phyloP scores from a whole-genome alignment of 1,140 invertebrate genomes.

The Philopotamus ludificatus region DNA sequence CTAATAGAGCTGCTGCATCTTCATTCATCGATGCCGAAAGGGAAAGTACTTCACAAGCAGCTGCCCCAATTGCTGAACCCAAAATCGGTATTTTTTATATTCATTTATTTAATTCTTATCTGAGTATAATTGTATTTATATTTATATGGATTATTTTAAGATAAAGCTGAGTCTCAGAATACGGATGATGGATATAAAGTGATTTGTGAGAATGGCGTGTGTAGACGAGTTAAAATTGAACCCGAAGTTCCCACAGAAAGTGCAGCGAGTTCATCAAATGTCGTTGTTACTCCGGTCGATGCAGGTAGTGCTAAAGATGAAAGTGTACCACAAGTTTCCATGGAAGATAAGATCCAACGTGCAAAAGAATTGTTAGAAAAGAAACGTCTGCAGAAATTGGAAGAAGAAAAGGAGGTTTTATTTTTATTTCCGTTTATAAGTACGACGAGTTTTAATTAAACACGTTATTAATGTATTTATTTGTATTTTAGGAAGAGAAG shows the following conservation, averaged over 20 bases:
- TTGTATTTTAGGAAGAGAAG: constrained; percentile 54
- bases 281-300: no score
- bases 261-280: no score
- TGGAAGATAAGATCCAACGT: constrained; percentile 47
- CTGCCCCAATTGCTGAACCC: not conserved
- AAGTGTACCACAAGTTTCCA: constrained; percentile 8
- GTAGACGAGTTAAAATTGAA: constrained; percentile 42
- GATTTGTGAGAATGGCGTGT: constrained; percentile 53
- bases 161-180: constrained; percentile 8
- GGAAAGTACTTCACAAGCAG: not conserved
- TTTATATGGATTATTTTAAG: no score
- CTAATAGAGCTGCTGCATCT: constrained; percentile 11
- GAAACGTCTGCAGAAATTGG: constrained; percentile 58
- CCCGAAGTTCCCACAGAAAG: not conserved
- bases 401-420: constrained; percentile 63
- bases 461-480: constrained; percentile 42
- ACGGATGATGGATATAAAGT: constrained; percentile 32
- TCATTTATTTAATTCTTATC: no score
- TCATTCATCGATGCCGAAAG: constrained; percentile 30
- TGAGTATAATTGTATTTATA: constrained; percentile 1
- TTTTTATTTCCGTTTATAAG: constrained; percentile 33
- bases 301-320: constrained; percentile 7
- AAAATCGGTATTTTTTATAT: no score
- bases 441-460: constrained; percentile 48
- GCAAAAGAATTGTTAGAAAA: constrained; percentile 60